phyloP scores from a whole-genome alignment of 1,140 invertebrate species.

The Batillaria attramentaria region DNA sequence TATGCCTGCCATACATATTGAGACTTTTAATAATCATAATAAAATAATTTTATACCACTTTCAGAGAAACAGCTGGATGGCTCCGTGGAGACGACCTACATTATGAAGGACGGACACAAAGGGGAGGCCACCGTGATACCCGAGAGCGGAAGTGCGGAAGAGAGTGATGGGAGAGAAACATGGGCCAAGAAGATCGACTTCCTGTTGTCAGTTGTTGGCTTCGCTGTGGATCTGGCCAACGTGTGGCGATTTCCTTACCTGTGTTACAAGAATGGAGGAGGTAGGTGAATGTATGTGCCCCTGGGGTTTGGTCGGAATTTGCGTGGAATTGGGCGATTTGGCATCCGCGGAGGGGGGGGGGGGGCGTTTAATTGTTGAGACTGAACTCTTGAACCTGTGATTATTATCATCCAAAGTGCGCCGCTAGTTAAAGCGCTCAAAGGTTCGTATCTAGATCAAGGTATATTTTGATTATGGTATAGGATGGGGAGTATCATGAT shows the following conservation, averaged over 20 bases:
- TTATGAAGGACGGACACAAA: constrained; percentile 18
- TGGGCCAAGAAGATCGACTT: constrained; percentile 75
- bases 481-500: too few species aligned
- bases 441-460: too few species aligned
- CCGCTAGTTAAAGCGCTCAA: background rate
- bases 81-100: constrained; percentile 12
- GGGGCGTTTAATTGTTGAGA: background rate
- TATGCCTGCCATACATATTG: too few species aligned
- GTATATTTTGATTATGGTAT: too few species aligned
- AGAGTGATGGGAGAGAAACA: constrained; percentile 58
- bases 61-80: constrained; percentile 33
- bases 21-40: background rate
- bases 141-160: constrained; percentile 36
- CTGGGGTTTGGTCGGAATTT: background rate
- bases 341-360: background rate
- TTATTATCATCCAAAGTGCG: background rate
- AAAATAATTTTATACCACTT: background rate
- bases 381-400: background rate
- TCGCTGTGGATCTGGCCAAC: constrained; percentile 82
- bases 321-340: background rate
- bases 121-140: constrained; percentile 22
- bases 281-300: constrained; percentile 66
- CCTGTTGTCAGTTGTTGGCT: constrained; percentile 74
- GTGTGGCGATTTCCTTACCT: constrained; percentile 97
- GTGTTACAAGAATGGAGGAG: constrained; percentile 95